Evolutionary conservation across 1,140 invertebrate species (phyloP).

Genomic region (Euglossa dilemma): DNA sequence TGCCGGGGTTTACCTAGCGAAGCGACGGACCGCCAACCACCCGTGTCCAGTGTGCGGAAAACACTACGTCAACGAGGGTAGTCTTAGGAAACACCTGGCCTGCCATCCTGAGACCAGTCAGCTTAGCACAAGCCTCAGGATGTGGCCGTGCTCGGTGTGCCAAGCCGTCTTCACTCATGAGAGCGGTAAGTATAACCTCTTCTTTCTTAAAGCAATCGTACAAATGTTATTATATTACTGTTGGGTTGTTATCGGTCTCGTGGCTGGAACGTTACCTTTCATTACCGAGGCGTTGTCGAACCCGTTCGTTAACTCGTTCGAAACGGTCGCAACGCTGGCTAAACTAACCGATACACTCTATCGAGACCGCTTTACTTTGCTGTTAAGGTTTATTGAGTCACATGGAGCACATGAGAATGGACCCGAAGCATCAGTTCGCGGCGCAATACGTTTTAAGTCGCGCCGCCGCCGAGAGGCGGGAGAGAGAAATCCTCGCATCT

Average conservation of each 20-base stretch:
- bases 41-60: constrained; percentile 97
- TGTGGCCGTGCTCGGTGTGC: constrained; percentile 97
- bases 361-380: constrained; percentile 52
- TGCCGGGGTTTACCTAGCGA: constrained; percentile 90
- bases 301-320: neutral
- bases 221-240: too few relatives aligned
- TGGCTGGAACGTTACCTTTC: neutral
- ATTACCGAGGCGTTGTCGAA: neutral
- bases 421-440: constrained; percentile 97
- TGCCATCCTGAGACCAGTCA: constrained; percentile 95
- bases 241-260: neutral
- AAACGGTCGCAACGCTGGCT: too few relatives aligned
- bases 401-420: constrained; percentile 98
- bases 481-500: constrained; percentile 90
- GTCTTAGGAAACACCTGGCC: constrained; percentile 94
- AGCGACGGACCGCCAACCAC: constrained; percentile 95
- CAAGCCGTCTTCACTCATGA: constrained; percentile 97
- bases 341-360: constrained; percentile 26
- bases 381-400: constrained; percentile 92
- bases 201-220: neutral
- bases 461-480: constrained; percentile 93
- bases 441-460: constrained; percentile 95
- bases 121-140: constrained; percentile 91
- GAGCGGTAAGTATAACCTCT: constrained; percentile 87
- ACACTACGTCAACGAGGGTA: constrained; percentile 97